phyloP scores from a whole-genome alignment of 2,113 vertebrate genomes.

The Condylura cristata region DNA sequence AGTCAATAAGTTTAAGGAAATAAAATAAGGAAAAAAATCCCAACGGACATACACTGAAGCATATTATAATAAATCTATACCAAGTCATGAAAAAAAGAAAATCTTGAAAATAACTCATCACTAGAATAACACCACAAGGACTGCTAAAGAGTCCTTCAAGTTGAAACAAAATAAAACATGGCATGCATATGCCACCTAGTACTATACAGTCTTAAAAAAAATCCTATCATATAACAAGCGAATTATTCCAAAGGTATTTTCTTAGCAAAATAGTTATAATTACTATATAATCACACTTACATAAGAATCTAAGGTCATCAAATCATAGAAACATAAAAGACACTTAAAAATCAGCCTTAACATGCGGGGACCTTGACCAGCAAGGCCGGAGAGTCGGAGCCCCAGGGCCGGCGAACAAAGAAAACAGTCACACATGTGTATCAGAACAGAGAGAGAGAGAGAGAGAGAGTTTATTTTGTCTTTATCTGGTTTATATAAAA shows the following conservation, averaged over 20 bases:
- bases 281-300: neutral
- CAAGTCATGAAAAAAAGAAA: neutral
- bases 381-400: no score
- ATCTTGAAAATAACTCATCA: neutral
- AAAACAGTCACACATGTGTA: no score
- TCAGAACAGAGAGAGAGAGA: no score
- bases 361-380: no score
- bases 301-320: no score
- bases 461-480: no score
- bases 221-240: neutral
- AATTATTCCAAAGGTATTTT: neutral
- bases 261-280: neutral
- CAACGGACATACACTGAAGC: neutral
- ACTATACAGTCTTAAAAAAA: neutral
- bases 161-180: neutral
- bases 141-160: neutral
- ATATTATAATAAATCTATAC: neutral
- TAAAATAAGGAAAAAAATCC: neutral
- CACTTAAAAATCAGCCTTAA: neutral
- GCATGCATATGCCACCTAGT: neutral
- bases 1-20: neutral
- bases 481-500: no score
- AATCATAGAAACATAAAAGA: neutral
- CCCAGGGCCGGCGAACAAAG: no score
- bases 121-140: neutral